phyloP scores from a whole-genome alignment of 2,888 invertebrate genomes.

The Conchocele bisecta region DNA sequence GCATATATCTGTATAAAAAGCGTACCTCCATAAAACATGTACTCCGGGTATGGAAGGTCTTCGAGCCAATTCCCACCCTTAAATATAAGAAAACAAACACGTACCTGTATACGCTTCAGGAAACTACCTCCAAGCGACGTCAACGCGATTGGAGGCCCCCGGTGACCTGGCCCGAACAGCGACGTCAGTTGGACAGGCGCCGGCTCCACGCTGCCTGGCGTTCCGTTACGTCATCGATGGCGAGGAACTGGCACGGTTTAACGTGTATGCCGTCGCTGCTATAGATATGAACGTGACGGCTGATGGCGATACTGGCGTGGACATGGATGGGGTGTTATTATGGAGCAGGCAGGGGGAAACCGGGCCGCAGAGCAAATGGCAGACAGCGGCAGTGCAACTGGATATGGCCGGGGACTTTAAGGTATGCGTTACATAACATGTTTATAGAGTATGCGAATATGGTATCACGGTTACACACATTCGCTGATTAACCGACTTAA shows the following conservation, averaged over 20 bases:
- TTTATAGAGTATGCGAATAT: background rate
- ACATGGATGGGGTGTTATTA: background rate
- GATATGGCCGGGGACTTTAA: slow-evolving; percentile 5
- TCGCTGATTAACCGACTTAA: too few species aligned
- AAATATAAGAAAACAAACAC: background rate
- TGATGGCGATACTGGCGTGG: background rate
- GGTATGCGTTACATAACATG: background rate
- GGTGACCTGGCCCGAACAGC: slow-evolving; percentile 44
- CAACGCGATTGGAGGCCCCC: slow-evolving; percentile 34
- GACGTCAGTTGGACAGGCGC: background rate
- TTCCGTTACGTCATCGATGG: slow-evolving; percentile 46
- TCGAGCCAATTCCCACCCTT: too few species aligned
- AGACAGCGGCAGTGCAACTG: background rate
- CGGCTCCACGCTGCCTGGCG: slow-evolving; percentile 6
- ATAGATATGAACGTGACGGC: background rate
- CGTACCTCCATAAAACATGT: too few species aligned
- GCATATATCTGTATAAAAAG: too few species aligned
- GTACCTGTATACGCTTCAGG: slow-evolving; percentile 22
- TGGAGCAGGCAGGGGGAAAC: slow-evolving; percentile 4
- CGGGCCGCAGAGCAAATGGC: too few species aligned
- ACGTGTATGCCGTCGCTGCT: slow-evolving; percentile 12
- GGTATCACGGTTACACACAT: background rate
- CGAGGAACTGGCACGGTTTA: slow-evolving; percentile 23
- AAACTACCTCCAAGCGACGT: slow-evolving; percentile 46
- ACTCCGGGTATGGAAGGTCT: too few species aligned